phyloP scores from a whole-genome alignment of 2,113 vertebrate genomes.

The Odocoileus virginianus region DNA sequence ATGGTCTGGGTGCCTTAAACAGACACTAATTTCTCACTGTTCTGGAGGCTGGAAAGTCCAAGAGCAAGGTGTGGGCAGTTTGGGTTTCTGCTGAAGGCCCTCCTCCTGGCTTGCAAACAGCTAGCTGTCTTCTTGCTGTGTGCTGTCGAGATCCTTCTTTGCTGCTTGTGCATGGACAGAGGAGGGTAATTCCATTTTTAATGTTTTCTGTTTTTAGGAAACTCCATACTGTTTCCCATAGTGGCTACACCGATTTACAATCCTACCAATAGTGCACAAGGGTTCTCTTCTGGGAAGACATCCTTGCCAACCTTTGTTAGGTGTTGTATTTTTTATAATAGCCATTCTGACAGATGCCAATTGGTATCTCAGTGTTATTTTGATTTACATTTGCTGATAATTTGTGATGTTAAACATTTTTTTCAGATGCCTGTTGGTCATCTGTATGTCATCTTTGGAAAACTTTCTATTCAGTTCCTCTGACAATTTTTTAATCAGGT shows the following conservation, averaged over 20 bases:
- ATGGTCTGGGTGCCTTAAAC: background rate
- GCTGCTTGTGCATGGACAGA: background rate
- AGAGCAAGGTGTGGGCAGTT: background rate
- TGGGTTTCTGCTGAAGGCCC: background rate
- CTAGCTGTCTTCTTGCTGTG: background rate
- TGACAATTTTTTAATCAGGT: background rate
- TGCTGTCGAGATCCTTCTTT: background rate
- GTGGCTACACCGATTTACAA: background rate
- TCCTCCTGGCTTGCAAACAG: background rate
- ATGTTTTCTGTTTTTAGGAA: background rate
- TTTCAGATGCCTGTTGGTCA: background rate
- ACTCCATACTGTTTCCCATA: background rate
- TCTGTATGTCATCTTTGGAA: background rate
- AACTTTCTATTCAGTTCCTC: background rate
- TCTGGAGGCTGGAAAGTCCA: background rate
- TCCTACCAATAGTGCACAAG: background rate
- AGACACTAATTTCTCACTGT: background rate
- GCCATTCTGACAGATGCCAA: background rate
- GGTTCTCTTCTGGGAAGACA: background rate
- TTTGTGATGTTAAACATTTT: background rate
- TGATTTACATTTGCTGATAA: background rate
- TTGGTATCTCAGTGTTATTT: background rate
- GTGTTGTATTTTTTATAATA: background rate
- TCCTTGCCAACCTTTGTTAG: background rate
- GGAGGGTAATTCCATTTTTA: background rate